Percentiles rank a stretch among this genome's conserved stretches.
phyloP scores from a whole-genome alignment of 2,797 vertebrate species.

The Oreochromis grahami region DNA sequence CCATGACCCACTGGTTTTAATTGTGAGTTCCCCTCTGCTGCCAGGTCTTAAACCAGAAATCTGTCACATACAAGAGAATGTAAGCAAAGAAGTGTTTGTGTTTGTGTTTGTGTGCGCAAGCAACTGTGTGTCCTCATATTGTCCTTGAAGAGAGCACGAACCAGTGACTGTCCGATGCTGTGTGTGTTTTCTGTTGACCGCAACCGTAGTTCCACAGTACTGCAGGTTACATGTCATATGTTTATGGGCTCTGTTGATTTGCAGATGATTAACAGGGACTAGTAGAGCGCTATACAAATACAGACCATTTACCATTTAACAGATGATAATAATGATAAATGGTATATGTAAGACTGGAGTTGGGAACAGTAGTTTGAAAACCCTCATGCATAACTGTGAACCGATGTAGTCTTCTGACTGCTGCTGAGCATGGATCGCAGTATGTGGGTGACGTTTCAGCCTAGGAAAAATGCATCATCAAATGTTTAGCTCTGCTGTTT shows the following conservation, averaged over 20 bases:
- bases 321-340: not conserved
- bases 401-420: not conserved
- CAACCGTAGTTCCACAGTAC: not conserved
- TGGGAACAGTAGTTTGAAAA: not conserved
- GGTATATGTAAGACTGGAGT: not conserved
- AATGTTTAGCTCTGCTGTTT: not conserved
- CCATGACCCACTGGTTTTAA: constrained; percentile 59
- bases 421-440: not conserved
- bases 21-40: constrained; percentile 40
- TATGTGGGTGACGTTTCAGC: not conserved
- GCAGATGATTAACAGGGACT: not conserved
- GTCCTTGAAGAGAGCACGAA: constrained; percentile 48
- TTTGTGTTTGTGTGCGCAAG: not conserved
- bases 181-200: not conserved
- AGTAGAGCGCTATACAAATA: too few species aligned
- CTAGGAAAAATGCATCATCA: not conserved
- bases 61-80: not conserved
- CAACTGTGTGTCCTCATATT: not conserved
- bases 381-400: not conserved
- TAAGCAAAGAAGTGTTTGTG: not conserved
- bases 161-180: not conserved
- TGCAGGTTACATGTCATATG: not conserved
- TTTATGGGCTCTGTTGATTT: not conserved
- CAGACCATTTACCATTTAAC: too few species aligned
- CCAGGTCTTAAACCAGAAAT: constrained; percentile 40